Conservation (phyloP, 1,140 invertebrate genomes). For the Listronotus oregonensis region DNA sequence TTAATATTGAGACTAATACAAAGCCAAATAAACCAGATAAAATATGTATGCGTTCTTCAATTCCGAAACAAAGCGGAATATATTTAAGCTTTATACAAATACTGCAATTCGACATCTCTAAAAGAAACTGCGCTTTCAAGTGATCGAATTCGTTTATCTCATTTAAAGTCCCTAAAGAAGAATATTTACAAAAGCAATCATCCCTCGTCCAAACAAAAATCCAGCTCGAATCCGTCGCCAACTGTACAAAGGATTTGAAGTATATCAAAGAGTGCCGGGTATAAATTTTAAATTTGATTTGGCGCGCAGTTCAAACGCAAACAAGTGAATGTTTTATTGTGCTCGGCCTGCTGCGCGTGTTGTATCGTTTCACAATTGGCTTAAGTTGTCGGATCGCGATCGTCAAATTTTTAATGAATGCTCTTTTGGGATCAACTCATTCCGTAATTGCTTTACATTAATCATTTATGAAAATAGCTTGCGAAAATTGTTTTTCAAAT, state of each 20-base stretch:
- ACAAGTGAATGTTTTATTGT: conserved; percentile 50
- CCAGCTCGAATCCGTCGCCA: conserved; percentile 46
- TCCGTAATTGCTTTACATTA: conserved; percentile 31
- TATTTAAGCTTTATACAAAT: neutral
- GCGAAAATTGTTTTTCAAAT: conserved; percentile 24
- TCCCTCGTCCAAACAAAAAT: conserved; percentile 49
- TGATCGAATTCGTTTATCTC: conserved; percentile 28
- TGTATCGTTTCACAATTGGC: conserved; percentile 51
- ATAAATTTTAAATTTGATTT: conserved; percentile 54
- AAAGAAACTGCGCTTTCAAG: conserved; percentile 11
- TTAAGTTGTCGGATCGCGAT: conserved; percentile 48
- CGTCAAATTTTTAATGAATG: conserved; percentile 47
- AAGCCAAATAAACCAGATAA: too few relatives aligned
- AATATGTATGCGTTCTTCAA: too few relatives aligned
- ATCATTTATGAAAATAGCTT: conserved; percentile 28
- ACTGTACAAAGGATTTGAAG: conserved; percentile 47
- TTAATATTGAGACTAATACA: too few relatives aligned
- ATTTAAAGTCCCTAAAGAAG: conserved; percentile 42
- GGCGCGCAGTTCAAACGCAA: conserved; percentile 47
- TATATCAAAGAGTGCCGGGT: conserved; percentile 50
- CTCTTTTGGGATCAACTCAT: conserved; percentile 35
- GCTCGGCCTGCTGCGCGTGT: conserved; percentile 26
- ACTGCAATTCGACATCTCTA: neutral
- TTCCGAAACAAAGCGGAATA: neutral
- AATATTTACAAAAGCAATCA: conserved; percentile 52